Percentiles rank a stretch among this genome's conserved stretches.
These are phyloP conservation scores for Heliconius eleuchia DNA, from an alignment of 1,140 invertebrate species.

Conservation along the genomic window DNA sequence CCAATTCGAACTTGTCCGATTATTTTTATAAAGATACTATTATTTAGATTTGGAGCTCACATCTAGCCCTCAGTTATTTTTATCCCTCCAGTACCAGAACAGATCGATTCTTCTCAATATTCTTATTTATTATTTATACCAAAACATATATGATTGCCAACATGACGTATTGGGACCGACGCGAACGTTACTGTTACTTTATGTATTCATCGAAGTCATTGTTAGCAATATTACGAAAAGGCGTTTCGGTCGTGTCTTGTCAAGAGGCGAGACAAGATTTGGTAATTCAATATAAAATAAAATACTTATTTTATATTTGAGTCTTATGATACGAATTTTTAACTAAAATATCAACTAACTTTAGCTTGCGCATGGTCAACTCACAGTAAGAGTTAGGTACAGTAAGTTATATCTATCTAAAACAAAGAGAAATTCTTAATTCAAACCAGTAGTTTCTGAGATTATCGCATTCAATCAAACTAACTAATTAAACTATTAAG, in stretches of 20 bases:
- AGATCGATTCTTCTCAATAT: not conserved
- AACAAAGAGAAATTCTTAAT: no score
- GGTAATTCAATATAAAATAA: not conserved
- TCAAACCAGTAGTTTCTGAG: no score
- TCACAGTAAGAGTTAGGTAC: no score
- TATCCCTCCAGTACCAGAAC: not conserved
- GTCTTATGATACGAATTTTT: no score
- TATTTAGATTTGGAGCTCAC: not conserved
- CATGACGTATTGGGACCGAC: constrained; percentile 10
- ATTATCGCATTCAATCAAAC: no score
- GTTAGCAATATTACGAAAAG: constrained; percentile 19
- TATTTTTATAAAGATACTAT: not conserved
- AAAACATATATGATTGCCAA: constrained; percentile 9
- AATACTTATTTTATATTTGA: not conserved
- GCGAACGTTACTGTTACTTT: constrained; percentile 9
- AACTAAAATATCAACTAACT: no score
- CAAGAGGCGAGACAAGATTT: not conserved
- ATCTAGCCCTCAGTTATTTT: not conserved
- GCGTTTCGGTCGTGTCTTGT: constrained; percentile 13
- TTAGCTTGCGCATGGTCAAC: no score
- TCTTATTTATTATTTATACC: constrained; percentile 1
- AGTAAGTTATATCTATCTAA: no score
- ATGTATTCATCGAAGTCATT: constrained; percentile 18
- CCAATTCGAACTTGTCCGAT: no score
- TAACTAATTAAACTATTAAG: no score